These are phyloP conservation scores for Odontothrips loti DNA, from an alignment of 2,888 invertebrate species.

Conservation along the genomic window DNA sequence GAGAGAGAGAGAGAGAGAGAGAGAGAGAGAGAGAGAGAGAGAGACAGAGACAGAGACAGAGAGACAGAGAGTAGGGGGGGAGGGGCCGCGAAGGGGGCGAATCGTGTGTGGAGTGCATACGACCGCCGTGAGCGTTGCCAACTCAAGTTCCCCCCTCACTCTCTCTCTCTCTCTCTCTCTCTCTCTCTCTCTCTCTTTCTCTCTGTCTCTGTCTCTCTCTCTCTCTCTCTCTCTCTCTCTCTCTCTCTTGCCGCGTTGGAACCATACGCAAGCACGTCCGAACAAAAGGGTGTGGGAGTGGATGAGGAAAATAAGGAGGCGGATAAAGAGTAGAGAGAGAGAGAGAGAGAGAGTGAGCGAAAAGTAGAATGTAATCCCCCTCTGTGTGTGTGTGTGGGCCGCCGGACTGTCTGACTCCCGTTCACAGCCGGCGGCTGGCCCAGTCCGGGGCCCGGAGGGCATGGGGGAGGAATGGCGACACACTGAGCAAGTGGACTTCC, in stretches of 20 bases:
- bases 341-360: not conserved
- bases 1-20: slow-evolving; percentile 16
- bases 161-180: not conserved
- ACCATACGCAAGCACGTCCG: slow-evolving; percentile 2
- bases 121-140: not conserved
- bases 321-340: not conserved
- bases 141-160: not conserved
- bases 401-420: not conserved
- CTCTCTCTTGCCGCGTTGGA: no score
- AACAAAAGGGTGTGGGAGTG: not conserved
- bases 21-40: slow-evolving; percentile 22
- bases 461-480: no score
- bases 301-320: not conserved
- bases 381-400: not conserved
- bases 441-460: not conserved
- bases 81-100: not conserved
- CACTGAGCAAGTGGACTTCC: not conserved
- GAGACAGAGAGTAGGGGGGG: slow-evolving; percentile 8
- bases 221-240: no score
- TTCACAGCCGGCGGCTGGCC: not conserved
- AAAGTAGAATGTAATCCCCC: slow-evolving; percentile 21
- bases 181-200: not conserved
- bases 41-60: not conserved
- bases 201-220: no score
- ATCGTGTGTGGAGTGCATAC: slow-evolving; percentile 1